Evolutionary conservation across 1,140 invertebrate species (phyloP).

Genomic region (Neuroterus valhalla): DNA sequence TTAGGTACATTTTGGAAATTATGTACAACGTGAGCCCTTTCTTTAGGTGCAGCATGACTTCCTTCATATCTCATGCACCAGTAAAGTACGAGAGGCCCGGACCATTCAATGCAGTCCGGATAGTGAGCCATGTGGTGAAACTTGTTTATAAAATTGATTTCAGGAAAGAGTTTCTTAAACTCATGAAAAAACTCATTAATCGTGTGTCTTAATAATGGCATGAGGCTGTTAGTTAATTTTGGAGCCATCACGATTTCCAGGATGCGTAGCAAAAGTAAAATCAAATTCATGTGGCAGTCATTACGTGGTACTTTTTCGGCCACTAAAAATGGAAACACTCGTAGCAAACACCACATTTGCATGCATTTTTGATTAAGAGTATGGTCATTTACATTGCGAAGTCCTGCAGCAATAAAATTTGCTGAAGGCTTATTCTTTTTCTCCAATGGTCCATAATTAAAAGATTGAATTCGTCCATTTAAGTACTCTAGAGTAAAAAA

Average conservation of each 20-base stretch:
- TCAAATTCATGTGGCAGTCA: slow-evolving; percentile 26
- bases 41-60: slow-evolving; percentile 32
- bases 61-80: no score
- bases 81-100: no score
- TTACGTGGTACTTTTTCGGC: slow-evolving; percentile 34
- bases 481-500: slow-evolving; percentile 15
- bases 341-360: slow-evolving; percentile 42
- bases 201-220: no score
- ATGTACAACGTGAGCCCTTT: slow-evolving; percentile 35
- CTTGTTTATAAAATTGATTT: no score
- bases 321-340: slow-evolving; percentile 36
- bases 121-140: no score
- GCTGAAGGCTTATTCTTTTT: neutral
- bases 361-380: slow-evolving; percentile 39
- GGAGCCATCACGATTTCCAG: neutral
- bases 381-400: neutral
- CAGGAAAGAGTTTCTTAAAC: no score
- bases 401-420: neutral
- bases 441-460: slow-evolving; percentile 14
- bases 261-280: slow-evolving; percentile 27
- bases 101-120: no score
- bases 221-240: no score
- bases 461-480: slow-evolving; percentile 11
- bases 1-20: slow-evolving; percentile 42
- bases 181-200: no score